Evolutionary conservation across 2,888 invertebrate genomes (phyloP), one percentile per base, ranked within the genome.

Genomic region (Coleophora deauratella): DNA sequence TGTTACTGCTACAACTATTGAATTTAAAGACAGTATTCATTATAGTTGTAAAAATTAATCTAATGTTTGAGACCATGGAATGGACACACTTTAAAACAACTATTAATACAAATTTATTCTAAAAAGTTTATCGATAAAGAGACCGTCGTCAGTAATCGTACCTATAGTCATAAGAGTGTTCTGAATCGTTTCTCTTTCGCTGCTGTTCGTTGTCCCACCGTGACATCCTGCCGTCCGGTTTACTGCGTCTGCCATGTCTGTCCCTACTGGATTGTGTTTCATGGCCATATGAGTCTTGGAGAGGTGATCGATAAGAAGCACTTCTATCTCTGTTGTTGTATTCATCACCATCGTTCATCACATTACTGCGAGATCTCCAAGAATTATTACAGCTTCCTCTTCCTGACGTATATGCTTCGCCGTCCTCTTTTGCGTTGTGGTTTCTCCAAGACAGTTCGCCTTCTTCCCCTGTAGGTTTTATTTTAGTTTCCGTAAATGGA

Each of bases 71-170:
- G n/a, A n/a, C n/a, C n/a, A n/a, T n/a, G n/a, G n/a, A n/a, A n/a
- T n/a, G n/a, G n/a, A n/a, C n/a, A n/a, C n/a, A n/a, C n/a, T n/a
- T n/a, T n/a, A n/a, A n/a, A n/a, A n/a, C n/a, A n/a, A n/a, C n/a
- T n/a, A n/a, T n/a, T n/a, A n/a, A n/a, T n/a, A n/a, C n/a, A n/a
- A n/a, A n/a, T n/a, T n/a, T 21, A 4, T 21, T 6, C 21, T 21
- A 4, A 21, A 21, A 21, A 6, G 3, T 21, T 21, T 6, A 6
- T 21, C 6, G 21, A 4, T 21, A 15, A 30, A 34, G n/a, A 15
- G 12, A 21, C n/a, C 21, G 9, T 9, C 9, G 31, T 62, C 47
- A 74, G 48, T 75, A 73, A 51, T 73, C 73, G 43, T 62, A 55
- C 50, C 37, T 67, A 49, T 50, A 72, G 45, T 73, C 66, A 38